Percentiles rank a stretch among this genome's conserved stretches.
Evolutionary conservation across 2,797 vertebrate species (phyloP).

Genomic region (Sebastes variabilis): DNA sequence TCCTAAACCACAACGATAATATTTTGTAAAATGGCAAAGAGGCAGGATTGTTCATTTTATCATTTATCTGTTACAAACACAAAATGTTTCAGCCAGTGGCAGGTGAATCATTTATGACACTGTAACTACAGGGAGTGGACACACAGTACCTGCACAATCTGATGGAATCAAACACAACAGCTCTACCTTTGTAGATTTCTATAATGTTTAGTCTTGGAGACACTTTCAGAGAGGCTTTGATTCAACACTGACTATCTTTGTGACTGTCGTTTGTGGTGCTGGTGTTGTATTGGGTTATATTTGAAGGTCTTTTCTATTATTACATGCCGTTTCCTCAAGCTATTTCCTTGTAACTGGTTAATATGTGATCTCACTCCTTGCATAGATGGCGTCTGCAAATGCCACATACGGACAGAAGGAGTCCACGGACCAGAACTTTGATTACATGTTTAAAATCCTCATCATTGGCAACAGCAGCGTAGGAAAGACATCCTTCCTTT

Average conservation of each 20-base stretch:
- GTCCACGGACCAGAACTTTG: slow-evolving; percentile 95
- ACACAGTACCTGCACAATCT: background rate
- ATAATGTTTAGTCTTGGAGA: background rate
- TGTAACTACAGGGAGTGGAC: background rate
- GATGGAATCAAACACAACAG: background rate
- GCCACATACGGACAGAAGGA: slow-evolving; percentile 96
- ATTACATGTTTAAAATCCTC: slow-evolving; percentile 99
- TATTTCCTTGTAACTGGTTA: background rate
- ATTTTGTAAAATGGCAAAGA: background rate
- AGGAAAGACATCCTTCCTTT: slow-evolving; percentile 97
- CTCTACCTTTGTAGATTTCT: background rate
- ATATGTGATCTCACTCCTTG: slow-evolving; percentile 13
- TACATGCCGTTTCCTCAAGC: background rate
- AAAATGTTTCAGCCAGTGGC: background rate
- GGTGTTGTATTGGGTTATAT: background rate
- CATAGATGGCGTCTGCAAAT: slow-evolving; percentile 94
- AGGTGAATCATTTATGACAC: background rate
- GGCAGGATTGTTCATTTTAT: background rate
- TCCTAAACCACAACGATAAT: background rate
- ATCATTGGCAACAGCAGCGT: slow-evolving; percentile 99
- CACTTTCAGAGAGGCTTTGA: background rate
- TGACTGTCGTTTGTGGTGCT: background rate
- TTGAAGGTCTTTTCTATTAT: background rate
- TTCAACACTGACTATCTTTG: background rate
- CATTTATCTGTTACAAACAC: background rate